Evolutionary conservation across 2,888 invertebrate species (phyloP).

Genomic region (Ligdia adustata): DNA sequence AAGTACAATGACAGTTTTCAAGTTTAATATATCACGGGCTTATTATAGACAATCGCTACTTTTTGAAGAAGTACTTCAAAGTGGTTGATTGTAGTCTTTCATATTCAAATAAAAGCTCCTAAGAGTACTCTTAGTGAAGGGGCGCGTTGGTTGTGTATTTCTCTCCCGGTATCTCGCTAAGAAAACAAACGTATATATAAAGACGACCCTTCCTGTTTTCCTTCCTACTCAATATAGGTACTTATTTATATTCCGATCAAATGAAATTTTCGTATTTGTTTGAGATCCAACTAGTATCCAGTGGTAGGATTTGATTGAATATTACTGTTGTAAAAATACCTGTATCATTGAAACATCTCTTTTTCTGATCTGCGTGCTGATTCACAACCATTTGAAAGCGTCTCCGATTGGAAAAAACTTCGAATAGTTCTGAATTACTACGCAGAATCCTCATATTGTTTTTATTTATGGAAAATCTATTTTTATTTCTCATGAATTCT

Average conservation of each 20-base stretch:
- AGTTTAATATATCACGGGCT: conserved; percentile 10
- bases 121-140: conserved; percentile 50
- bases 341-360: conserved; percentile 12
- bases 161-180: conserved; percentile 72
- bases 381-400: too few species aligned
- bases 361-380: too few species aligned
- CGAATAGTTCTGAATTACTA: too few species aligned
- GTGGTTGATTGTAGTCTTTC: conserved; percentile 47
- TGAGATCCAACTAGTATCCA: conserved; percentile 37
- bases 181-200: conserved; percentile 70
- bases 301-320: conserved; percentile 33
- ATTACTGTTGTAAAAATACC: conserved; percentile 33
- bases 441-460: too few species aligned
- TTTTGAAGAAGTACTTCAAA: conserved; percentile 32
- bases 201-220: conserved; percentile 64
- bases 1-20: conserved; percentile 12
- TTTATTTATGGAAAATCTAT: too few species aligned
- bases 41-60: conserved; percentile 8
- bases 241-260: conserved; percentile 62
- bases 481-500: too few species aligned
- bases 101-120: conserved; percentile 59
- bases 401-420: too few species aligned
- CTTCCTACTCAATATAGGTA: conserved; percentile 59
- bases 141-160: conserved; percentile 49
- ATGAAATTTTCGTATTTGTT: conserved; percentile 55